Conservation (phyloP, 2,113 vertebrate species). For the Prinia subflava region DNA sequence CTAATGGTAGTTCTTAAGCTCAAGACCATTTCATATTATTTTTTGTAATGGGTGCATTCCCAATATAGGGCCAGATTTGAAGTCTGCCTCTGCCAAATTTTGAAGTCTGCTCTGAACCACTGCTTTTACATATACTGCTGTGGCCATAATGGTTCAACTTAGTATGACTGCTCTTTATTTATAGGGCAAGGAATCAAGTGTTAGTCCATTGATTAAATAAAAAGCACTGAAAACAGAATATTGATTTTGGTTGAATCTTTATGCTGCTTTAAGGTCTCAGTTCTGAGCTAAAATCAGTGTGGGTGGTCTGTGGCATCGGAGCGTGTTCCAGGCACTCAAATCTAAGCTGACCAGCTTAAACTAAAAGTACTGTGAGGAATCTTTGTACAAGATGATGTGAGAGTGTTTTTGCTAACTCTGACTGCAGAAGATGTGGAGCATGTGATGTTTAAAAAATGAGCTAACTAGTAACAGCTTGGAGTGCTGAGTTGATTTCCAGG, state of each 20-base stretch:
- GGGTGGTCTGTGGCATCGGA: neutral
- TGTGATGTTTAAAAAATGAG: neutral
- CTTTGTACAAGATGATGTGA: neutral
- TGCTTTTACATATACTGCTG: neutral
- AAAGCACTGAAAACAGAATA: conserved; percentile 19
- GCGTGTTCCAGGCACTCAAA: neutral
- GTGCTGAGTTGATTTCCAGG: neutral
- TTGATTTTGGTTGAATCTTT: conserved; percentile 21
- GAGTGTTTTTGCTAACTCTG: neutral
- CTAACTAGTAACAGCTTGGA: neutral
- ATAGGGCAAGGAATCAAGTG: neutral
- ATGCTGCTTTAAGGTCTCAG: neutral
- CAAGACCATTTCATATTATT: neutral
- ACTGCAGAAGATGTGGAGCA: neutral
- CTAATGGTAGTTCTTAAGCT: neutral
- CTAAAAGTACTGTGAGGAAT: neutral
- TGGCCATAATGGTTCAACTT: neutral
- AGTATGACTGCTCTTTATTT: neutral
- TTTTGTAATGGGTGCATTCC: neutral
- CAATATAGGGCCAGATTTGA: neutral
- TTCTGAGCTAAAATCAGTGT: neutral
- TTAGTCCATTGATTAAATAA: conserved; percentile 16
- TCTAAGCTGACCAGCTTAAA: neutral
- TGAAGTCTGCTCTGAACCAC: neutral
- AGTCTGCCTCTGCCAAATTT: neutral